Base-by-base conservation (phyloP, 2,797 vertebrate genomes). In the Siniperca obscura region DNA sequence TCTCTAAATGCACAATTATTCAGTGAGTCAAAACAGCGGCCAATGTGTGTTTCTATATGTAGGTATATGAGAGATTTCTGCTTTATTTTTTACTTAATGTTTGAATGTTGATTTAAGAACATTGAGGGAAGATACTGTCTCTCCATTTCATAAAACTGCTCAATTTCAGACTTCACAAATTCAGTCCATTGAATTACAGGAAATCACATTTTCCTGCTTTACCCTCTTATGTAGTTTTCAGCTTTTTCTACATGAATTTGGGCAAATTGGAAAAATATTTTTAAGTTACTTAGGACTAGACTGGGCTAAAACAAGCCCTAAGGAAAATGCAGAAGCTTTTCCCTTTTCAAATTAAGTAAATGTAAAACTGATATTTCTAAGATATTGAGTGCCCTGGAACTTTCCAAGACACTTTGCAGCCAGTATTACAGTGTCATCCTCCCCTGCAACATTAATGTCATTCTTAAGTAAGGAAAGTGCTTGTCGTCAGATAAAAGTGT, bases 361-460 rank as follows among this genome's bases (percentile, higher is more conserved):
- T 70, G 81, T 84, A 86, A 86, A 88, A 90, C 55, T 84, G 78
- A 89, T 91, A 86, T 92, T 84, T 89, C 69, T 60, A 70, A 86
- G 81, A 87, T 86, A 83, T 42, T 80, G 82, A 92, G 84, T 83
- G 84, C 75, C 65, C 70, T 69, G 77, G 74, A 86, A 77, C 82
- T 82, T 81, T 68, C 56, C 55, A 38, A 69, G 74, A 82, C 81
- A 48, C 78, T 91, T 84, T 86, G 72, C 88, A 78, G 84, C 46
- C 65, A 25, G 80, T 86, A 82, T 91, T 90, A 76, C 70, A 38
- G 76, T 70, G 12, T 72, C 87, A 76, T 82, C 86, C 73, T 86
- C 80, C 74, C 25, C 78, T 91, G 83, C 87, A 92, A 91, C 89
- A 92, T 94, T 94, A 91, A 93, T 92, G 90, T 84, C 86, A 82